Evolutionary conservation across 2,797 vertebrate genomes (phyloP).

Genomic region (Neosalanx taihuensis): DNA sequence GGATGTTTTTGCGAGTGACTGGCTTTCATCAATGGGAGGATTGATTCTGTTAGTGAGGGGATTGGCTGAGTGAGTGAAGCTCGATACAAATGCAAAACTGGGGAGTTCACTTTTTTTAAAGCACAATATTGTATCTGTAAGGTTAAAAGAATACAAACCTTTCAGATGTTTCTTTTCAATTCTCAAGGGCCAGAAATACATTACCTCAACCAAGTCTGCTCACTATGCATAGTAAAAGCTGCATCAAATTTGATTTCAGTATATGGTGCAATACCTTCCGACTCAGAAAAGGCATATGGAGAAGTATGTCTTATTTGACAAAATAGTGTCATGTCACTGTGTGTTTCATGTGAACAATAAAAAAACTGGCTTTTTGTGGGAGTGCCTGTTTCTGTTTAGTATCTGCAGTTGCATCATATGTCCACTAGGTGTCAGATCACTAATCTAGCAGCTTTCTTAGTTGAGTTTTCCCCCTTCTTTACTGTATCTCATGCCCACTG

Average conservation of each 20-base stretch:
- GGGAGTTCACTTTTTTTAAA: constrained; percentile 39
- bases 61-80: no score
- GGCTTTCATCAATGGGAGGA: no score
- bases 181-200: constrained; percentile 69
- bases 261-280: constrained; percentile 65
- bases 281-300: constrained; percentile 34
- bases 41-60: no score
- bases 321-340: constrained; percentile 59
- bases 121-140: constrained; percentile 66
- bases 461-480: background rate
- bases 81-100: background rate
- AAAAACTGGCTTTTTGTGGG: constrained; percentile 55
- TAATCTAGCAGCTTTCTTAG: background rate
- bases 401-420: background rate
- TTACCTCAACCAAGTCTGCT: constrained; percentile 69
- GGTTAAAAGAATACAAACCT: constrained; percentile 57
- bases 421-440: constrained; percentile 49
- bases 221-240: constrained; percentile 72
- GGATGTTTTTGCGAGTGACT: no score
- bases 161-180: constrained; percentile 43
- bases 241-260: constrained; percentile 51
- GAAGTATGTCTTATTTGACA: constrained; percentile 63
- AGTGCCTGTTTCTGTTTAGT: constrained; percentile 6
- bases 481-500: constrained; percentile 28
- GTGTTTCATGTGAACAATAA: constrained; percentile 67